Conservation (phyloP, 2,113 vertebrate species). For the Alosa alosa region DNA sequence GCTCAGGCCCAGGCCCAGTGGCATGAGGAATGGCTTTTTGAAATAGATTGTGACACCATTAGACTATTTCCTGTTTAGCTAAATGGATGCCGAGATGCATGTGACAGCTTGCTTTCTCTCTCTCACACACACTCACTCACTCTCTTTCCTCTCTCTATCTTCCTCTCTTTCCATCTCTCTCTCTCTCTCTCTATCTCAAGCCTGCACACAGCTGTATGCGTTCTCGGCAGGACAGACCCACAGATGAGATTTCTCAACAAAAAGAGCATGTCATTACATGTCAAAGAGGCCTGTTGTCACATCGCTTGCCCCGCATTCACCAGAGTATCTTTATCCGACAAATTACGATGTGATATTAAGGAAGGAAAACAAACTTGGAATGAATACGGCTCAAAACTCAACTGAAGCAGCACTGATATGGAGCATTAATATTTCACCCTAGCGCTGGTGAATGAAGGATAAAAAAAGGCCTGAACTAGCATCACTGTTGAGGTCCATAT, state of each 20-base stretch:
- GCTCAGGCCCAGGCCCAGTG: neutral
- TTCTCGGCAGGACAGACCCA: slow-evolving; percentile 8
- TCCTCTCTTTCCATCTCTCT: neutral
- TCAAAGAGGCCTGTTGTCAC: neutral
- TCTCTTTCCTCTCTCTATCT: neutral
- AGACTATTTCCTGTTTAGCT: slow-evolving; percentile 58
- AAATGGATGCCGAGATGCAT: slow-evolving; percentile 34
- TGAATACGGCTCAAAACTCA: neutral
- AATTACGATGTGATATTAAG: neutral
- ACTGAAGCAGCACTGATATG: neutral
- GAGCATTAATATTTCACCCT: neutral
- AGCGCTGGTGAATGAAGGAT: neutral
- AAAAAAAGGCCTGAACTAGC: neutral
- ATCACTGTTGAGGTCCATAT: neutral
- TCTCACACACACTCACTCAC: slow-evolving; percentile 10
- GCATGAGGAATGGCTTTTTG: slow-evolving; percentile 36
- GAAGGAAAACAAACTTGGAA: neutral
- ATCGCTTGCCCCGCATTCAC: neutral
- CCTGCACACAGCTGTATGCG: neutral
- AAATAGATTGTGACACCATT: slow-evolving; percentile 43
- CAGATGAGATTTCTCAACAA: neutral
- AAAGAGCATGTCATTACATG: neutral
- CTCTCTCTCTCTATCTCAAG: neutral
- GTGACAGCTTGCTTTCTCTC: slow-evolving; percentile 47
- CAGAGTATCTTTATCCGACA: neutral